Evolutionary conservation across 2,797 vertebrate genomes (phyloP).

Genomic region (Sebastes nivosus): DNA sequence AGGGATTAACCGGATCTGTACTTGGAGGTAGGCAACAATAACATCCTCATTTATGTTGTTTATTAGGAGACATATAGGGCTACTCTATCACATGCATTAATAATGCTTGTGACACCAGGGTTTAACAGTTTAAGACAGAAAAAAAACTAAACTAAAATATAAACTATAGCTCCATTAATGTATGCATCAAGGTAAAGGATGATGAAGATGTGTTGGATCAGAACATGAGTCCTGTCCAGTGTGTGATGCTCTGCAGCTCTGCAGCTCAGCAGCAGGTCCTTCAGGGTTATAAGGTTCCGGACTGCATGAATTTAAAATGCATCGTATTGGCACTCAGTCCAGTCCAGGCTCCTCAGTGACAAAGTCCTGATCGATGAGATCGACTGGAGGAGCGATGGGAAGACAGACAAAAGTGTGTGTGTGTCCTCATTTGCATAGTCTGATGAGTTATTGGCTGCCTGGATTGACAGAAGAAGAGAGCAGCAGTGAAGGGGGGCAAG

Average conservation of each 20-base stretch:
- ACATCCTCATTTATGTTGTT: neutral
- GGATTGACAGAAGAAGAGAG: neutral
- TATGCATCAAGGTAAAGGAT: neutral
- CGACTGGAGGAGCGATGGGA: constrained; percentile 9
- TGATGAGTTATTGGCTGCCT: constrained; percentile 45
- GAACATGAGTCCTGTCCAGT: neutral
- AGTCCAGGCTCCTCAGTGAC: constrained; percentile 9
- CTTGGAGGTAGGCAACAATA: constrained; percentile 46
- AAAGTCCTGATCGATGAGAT: constrained; percentile 57
- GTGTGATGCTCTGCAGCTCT: neutral
- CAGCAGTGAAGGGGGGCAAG: neutral
- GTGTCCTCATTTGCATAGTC: constrained; percentile 36
- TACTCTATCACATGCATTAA: neutral
- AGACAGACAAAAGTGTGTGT: neutral
- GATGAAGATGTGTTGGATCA: neutral
- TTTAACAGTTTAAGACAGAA: neutral
- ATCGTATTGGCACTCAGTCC: constrained; percentile 5
- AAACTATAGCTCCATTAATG: neutral
- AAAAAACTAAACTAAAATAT: neutral
- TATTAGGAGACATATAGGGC: neutral
- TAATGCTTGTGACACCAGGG: neutral
- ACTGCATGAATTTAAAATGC: constrained; percentile 1
- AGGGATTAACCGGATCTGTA: constrained; percentile 13
- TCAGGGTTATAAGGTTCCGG: constrained; percentile 23
- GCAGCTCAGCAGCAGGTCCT: constrained; percentile 14